Evolutionary conservation across 1,140 invertebrate genomes (phyloP).

Genomic region (Neodiprion virginianus): DNA sequence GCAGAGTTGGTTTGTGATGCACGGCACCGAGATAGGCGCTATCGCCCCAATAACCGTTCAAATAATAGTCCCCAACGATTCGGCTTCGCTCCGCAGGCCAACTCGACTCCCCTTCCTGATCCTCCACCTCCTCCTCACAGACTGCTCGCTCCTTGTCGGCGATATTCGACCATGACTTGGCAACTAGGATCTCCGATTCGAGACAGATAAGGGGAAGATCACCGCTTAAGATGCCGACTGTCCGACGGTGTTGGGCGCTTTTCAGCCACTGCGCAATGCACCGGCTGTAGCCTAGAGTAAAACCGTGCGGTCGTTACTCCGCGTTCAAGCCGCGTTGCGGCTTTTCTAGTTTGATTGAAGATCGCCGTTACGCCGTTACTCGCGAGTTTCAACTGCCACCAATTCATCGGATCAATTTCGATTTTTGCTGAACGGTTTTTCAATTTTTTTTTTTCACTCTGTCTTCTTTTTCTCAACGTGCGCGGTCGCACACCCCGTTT

Average conservation of each 20-base stretch:
- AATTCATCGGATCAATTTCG: no score
- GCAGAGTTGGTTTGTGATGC: slow-evolving; percentile 52
- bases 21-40: slow-evolving; percentile 50
- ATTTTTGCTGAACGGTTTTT: no score
- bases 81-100: slow-evolving; percentile 15
- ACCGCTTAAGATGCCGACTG: neutral
- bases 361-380: no score
- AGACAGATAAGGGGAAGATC: slow-evolving; percentile 26
- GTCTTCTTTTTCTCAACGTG: no score
- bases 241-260: neutral
- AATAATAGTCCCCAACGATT: slow-evolving; percentile 43
- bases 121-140: neutral
- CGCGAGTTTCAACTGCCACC: no score
- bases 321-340: no score
- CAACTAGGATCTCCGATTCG: slow-evolving; percentile 39
- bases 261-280: neutral
- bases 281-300: neutral
- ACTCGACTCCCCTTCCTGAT: neutral
- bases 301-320: no score
- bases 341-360: no score
- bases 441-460: no score
- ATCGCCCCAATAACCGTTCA: slow-evolving; percentile 55
- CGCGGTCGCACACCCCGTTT: no score
- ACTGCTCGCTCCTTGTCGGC: neutral
- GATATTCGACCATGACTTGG: slow-evolving; percentile 34